A percentile compares a stretch with the other conserved stretches of the same genome.
phyloP scores from a whole-genome alignment of 2,113 vertebrate genomes.

The Colinus virginianus region DNA sequence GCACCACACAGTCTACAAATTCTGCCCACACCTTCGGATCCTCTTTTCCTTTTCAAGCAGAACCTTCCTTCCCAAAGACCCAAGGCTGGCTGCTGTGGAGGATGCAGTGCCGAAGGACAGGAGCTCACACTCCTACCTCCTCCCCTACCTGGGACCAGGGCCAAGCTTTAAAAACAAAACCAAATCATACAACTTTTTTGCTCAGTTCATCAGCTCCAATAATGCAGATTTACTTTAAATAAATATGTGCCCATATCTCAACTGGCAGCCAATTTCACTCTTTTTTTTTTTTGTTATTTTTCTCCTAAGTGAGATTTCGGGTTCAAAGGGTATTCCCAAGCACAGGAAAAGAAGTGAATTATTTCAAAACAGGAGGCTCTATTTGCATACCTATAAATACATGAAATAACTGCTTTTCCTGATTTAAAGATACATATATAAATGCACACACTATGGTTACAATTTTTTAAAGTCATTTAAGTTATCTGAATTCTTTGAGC shows the following conservation, averaged over 20 bases:
- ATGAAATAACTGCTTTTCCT: background rate
- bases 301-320: background rate
- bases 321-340: slow-evolving; percentile 16
- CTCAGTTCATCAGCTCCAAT: background rate
- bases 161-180: background rate
- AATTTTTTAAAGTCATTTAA: background rate
- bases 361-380: background rate
- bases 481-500: background rate
- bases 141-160: background rate
- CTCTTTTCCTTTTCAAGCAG: background rate
- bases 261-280: background rate
- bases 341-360: background rate
- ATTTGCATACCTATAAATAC: background rate
- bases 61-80: background rate
- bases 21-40: background rate
- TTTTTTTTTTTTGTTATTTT: background rate
- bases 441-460: background rate
- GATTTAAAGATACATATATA: background rate
- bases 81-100: background rate
- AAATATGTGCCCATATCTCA: background rate
- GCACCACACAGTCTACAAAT: background rate
- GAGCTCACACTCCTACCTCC: fast-evolving
- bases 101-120: background rate
- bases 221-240: background rate
- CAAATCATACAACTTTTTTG: background rate